These are phyloP conservation scores for Sebastolobus altivelis DNA, from an alignment of 2,797 vertebrate genomes.

Conservation along the genomic window DNA sequence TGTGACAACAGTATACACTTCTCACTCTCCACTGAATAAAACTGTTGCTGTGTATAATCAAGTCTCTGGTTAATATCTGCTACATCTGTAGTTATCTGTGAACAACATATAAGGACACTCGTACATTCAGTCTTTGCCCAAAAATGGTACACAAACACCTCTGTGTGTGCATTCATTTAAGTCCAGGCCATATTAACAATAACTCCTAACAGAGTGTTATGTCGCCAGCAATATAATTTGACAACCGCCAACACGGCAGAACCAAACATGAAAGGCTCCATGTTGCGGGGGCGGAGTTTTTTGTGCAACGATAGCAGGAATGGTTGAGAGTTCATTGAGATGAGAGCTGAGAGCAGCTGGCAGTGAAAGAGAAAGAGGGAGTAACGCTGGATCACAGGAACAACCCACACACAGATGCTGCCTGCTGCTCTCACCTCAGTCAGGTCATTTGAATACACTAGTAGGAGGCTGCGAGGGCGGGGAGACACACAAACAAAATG, in stretches of 20 bases:
- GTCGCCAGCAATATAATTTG: constrained; percentile 1
- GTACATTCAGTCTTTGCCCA: neutral
- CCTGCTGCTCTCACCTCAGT: constrained; percentile 53
- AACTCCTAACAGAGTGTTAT: constrained; percentile 11
- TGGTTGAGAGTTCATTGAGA: constrained; percentile 56
- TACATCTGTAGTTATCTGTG: neutral
- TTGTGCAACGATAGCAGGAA: constrained; percentile 49
- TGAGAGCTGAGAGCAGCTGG: constrained; percentile 63
- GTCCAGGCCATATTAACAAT: neutral
- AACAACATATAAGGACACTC: neutral
- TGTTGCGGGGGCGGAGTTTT: constrained; percentile 35
- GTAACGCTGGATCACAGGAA: constrained; percentile 58
- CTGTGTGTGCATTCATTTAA: neutral
- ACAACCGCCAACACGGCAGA: constrained; percentile 18
- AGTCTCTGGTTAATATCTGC: neutral
- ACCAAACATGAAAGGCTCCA: constrained; percentile 47
- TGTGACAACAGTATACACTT: neutral
- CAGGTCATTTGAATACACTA: constrained; percentile 46
- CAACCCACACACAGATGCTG: constrained; percentile 73
- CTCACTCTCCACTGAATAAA: neutral
- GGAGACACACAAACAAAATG: neutral
- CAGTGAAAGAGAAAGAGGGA: constrained; percentile 32
- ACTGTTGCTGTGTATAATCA: neutral
- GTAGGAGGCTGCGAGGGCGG: neutral
- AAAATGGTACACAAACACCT: neutral